Conservation (phyloP, 92 coral and sea anemone genomes). For the Virgularia gustaviana region DNA sequence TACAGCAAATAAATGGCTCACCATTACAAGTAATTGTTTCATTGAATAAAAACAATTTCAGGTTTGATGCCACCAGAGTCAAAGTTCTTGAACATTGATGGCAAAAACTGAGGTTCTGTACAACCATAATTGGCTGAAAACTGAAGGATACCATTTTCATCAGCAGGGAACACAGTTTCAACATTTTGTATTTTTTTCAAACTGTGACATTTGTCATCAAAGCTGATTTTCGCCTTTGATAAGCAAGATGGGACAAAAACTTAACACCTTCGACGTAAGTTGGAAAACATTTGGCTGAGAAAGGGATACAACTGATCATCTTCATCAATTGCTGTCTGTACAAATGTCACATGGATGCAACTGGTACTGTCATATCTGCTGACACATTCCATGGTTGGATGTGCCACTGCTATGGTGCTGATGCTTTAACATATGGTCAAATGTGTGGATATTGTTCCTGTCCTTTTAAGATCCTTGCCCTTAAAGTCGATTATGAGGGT, state of each 20-base stretch:
- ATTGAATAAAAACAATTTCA: background rate
- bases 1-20: too few relatives aligned
- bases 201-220: background rate
- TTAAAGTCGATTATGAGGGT: too few relatives aligned
- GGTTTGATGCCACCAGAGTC: background rate
- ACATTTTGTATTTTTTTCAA: background rate
- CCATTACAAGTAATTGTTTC: background rate
- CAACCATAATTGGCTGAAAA: background rate
- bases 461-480: too few relatives aligned
- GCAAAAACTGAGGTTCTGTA: background rate
- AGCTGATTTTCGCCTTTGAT: background rate
- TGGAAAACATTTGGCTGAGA: background rate
- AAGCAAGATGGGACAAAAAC: background rate
- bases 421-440: too few relatives aligned
- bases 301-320: background rate
- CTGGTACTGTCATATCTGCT: background rate
- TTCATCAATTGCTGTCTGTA: background rate
- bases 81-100: background rate
- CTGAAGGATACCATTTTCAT: background rate
- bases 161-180: background rate
- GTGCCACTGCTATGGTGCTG: too few relatives aligned
- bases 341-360: background rate
- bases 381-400: too few relatives aligned
- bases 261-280: background rate
- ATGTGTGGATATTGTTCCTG: too few relatives aligned